Base-by-base conservation (phyloP, 2,888 invertebrate species). In the Netelia virgata region DNA sequence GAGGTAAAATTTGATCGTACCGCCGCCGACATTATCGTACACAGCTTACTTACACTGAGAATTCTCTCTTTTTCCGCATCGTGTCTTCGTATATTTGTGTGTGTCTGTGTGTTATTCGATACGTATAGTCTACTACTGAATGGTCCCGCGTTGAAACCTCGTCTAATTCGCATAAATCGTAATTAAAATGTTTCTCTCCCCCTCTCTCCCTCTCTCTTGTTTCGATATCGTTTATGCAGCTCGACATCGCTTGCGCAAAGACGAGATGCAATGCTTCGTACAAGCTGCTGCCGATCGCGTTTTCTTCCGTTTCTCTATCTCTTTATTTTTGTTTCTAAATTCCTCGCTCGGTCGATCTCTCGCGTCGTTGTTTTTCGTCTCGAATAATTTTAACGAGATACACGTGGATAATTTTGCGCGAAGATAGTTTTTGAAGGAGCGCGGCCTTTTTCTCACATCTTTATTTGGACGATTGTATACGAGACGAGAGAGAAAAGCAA, bases 101-200 rank as follows among this genome's bases (percentile, higher is more conserved):
- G 23, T 2, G 23, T 23, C 1, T 28, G 5, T 28, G 28, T 28
- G 28, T 28, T 28, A 28, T 28, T 28, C 28, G 28, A 28, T 28
- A 28, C 28, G 28, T 28, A 5, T 5, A 28, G 5, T 28, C 28
- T 28, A 28, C 0, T 3, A 28, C 28, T 5, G 28, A 28, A 28
- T 28, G 5, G 28, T 9, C 11, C 10, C 11, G 16, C 53, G 75
- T 79, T 57, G 63, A 75, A 75, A 69, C 79, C 53, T 75, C 79
- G 68, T 80, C 61, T 68, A 68, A 83, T 80, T 75, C 66, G 23
- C 72, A 73, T 83, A 72, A 73, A 83, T 82, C 63, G 75, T 70
- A 18, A 70, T 75, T 47, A 75, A 72, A 36, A 20, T 11, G 8
- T 70, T 41, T 64, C 57, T 23, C 36, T 69, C 70, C 10, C 59